Conservation (phyloP, 2,797 vertebrate species). For the Myotis findleyi region DNA sequence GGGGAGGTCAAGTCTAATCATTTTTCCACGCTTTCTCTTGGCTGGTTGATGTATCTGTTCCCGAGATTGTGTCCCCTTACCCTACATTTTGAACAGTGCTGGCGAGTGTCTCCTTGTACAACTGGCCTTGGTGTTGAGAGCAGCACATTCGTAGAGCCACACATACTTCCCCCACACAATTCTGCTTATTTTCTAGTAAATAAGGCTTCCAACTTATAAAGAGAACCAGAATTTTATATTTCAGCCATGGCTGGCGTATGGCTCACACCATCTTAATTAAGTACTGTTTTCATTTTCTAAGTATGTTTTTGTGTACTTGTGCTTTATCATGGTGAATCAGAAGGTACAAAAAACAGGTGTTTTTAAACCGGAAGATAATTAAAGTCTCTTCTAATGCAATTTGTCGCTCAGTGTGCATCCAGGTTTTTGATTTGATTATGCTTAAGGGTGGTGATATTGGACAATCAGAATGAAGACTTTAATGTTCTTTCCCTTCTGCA, state of each 20-base stretch:
- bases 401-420: slow-evolving; percentile 25
- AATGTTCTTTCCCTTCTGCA: slow-evolving; percentile 38
- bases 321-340: slow-evolving; percentile 24
- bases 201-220: not conserved
- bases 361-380: slow-evolving; percentile 4
- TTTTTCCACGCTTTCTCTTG: slow-evolving; percentile 38
- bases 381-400: slow-evolving; percentile 31
- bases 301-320: slow-evolving; percentile 16
- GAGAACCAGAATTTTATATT: slow-evolving; percentile 43
- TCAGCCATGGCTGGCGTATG: not conserved
- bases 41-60: slow-evolving; percentile 44
- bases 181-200: slow-evolving; percentile 7
- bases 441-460: not conserved
- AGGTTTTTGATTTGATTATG: slow-evolving; percentile 41
- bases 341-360: not conserved
- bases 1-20: slow-evolving; percentile 22
- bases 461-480: not conserved
- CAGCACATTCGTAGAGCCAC: not conserved
- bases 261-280: slow-evolving; percentile 19
- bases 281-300: slow-evolving; percentile 2
- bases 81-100: not conserved
- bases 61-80: not conserved
- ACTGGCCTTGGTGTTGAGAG: not conserved
- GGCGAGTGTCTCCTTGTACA: not conserved
- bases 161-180: not conserved